phyloP scores from a whole-genome alignment of 2,888 invertebrate genomes.

The Cosmorhoe ocellata region DNA sequence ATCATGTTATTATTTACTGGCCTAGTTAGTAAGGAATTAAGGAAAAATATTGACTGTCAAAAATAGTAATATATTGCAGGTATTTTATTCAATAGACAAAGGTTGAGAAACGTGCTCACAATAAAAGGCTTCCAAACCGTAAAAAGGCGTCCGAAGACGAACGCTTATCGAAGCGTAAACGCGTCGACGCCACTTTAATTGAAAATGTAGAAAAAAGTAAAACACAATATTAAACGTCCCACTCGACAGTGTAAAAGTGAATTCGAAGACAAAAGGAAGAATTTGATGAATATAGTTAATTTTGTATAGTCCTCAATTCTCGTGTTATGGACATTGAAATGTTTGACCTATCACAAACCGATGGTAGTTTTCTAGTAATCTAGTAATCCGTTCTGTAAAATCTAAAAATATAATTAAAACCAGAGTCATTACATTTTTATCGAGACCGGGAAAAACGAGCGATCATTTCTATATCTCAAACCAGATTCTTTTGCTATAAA shows the following conservation, averaged over 20 bases:
- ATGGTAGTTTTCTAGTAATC: too few relatives aligned
- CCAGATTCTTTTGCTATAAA: too few relatives aligned
- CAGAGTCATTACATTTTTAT: too few relatives aligned
- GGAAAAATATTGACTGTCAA: too few relatives aligned
- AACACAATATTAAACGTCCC: conserved; percentile 51
- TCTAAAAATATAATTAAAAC: too few relatives aligned
- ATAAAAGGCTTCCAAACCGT: conserved; percentile 51
- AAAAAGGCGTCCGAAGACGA: conserved; percentile 49
- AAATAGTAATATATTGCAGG: too few relatives aligned
- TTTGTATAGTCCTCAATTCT: conserved; percentile 1
- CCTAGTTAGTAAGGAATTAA: too few relatives aligned
- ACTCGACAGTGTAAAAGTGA: conserved; percentile 26
- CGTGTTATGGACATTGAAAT: background rate
- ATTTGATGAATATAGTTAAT: conserved; percentile 53
- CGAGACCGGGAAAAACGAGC: too few relatives aligned
- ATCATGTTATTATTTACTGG: too few relatives aligned
- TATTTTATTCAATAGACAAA: conserved; percentile 5
- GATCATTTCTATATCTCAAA: too few relatives aligned
- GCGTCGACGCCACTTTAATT: conserved; percentile 56
- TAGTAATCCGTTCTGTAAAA: too few relatives aligned
- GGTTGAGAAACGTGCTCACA: conserved; percentile 31
- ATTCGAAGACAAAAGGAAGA: conserved; percentile 37
- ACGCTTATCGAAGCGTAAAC: conserved; percentile 55
- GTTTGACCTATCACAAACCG: too few relatives aligned
- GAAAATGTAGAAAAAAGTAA: conserved; percentile 51